Evolutionary conservation across 2,113 vertebrate genomes (phyloP).

Genomic region (Maylandia zebra): DNA sequence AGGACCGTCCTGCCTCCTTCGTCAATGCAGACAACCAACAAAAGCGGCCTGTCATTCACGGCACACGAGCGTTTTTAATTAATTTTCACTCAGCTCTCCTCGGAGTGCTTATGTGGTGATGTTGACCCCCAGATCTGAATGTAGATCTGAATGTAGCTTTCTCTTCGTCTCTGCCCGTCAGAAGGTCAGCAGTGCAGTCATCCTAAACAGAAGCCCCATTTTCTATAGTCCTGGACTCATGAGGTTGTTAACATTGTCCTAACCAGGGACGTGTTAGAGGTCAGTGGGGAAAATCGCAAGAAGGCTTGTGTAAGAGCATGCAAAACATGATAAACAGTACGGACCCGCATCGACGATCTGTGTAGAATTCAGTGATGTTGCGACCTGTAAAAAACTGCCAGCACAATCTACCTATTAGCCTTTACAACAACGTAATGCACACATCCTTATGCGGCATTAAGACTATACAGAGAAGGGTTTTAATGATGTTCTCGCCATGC

Average conservation of each 20-base stretch:
- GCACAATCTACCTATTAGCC: not conserved
- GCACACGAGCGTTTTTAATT: conserved; percentile 95
- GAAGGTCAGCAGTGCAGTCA: conserved; percentile 60
- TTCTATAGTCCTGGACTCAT: conserved; percentile 17
- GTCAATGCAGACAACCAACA: conserved; percentile 87
- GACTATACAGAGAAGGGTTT: not conserved
- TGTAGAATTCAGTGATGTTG: not conserved
- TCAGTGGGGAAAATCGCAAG: not conserved
- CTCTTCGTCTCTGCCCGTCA: conserved; percentile 57
- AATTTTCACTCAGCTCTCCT: conserved; percentile 94
- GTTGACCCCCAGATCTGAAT: conserved; percentile 66
- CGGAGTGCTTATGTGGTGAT: conserved; percentile 65
- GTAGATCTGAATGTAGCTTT: conserved; percentile 58
- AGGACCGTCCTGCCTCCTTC: conserved; percentile 83
- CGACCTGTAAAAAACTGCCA: not conserved
- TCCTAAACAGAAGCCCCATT: conserved; percentile 34
- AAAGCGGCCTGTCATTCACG: conserved; percentile 84
- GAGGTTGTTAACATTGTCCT: conserved; percentile 49
- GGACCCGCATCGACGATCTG: not conserved
- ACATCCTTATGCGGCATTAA: not conserved
- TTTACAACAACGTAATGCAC: not conserved
- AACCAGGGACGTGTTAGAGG: conserved; percentile 7
- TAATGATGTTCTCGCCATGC: not conserved
- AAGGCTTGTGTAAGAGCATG: conserved; percentile 18
- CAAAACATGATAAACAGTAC: conserved; percentile 38